phyloP scores from a whole-genome alignment of 2,888 invertebrate species.

The Harpalus rufipes region DNA sequence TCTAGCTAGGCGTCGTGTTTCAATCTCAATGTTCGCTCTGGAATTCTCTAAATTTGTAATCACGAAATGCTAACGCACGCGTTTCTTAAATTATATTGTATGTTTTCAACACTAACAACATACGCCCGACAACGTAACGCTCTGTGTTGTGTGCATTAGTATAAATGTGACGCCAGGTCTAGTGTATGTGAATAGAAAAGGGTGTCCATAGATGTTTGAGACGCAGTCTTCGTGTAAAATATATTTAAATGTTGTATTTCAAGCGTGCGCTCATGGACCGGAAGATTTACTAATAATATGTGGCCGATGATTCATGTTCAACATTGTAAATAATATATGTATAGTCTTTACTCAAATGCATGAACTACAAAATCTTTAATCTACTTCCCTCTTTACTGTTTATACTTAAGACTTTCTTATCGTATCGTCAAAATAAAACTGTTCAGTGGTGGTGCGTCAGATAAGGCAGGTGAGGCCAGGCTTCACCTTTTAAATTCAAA shows the following conservation, averaged over 20 bases:
- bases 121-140: conserved; percentile 57
- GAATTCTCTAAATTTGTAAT: conserved; percentile 49
- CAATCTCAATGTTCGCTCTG: conserved; percentile 51
- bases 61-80: conserved; percentile 42
- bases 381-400: conserved; percentile 47
- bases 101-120: conserved; percentile 58
- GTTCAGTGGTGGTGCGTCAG: no score
- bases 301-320: conserved; percentile 59
- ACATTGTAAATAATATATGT: conserved; percentile 64
- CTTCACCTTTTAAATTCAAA: no score
- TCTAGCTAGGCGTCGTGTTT: conserved; percentile 38
- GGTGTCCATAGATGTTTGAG: conserved; percentile 66
- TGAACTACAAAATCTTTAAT: conserved; percentile 54
- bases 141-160: conserved; percentile 69
- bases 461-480: no score
- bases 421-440: conserved; percentile 9
- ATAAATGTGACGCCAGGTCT: conserved; percentile 71
- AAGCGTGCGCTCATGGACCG: conserved; percentile 67
- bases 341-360: conserved; percentile 59
- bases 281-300: conserved; percentile 56
- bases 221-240: conserved; percentile 60
- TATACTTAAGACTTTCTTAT: conserved; percentile 38
- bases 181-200: conserved; percentile 71
- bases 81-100: conserved; percentile 50
- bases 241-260: conserved; percentile 61